These are phyloP conservation scores for Siphamia tubifer DNA, from an alignment of 2,113 vertebrate species.

Conservation along the genomic window DNA sequence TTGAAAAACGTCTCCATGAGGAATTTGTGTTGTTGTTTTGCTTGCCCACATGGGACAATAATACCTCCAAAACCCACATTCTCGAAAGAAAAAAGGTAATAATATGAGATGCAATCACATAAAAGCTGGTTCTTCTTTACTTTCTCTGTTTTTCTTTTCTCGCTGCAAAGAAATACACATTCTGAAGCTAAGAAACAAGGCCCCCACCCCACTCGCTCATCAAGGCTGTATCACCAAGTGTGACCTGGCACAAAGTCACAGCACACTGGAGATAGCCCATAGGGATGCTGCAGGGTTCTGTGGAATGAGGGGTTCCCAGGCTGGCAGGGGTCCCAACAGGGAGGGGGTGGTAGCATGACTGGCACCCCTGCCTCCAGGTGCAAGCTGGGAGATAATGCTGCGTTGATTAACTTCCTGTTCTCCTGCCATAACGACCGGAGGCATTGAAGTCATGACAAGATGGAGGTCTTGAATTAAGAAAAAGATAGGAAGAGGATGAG, in stretches of 20 bases:
- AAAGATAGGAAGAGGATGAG: slow-evolving; percentile 38
- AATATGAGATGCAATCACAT: slow-evolving; percentile 6
- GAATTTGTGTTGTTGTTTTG: slow-evolving; percentile 14
- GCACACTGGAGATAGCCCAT: slow-evolving; percentile 31
- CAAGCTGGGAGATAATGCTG: slow-evolving; percentile 71
- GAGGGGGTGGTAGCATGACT: slow-evolving; percentile 38
- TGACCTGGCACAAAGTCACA: slow-evolving; percentile 60
- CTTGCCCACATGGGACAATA: slow-evolving; percentile 38
- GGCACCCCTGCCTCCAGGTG: slow-evolving; percentile 71
- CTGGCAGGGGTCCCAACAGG: slow-evolving; percentile 62
- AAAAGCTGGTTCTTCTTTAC: background rate
- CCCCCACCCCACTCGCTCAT: slow-evolving; percentile 32
- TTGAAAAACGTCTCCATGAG: background rate
- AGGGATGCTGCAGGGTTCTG: slow-evolving; percentile 49
- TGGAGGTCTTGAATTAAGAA: slow-evolving; percentile 57
- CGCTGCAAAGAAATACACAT: background rate
- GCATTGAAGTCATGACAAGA: slow-evolving; percentile 58
- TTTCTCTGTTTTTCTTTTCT: background rate
- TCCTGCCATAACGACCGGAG: slow-evolving; percentile 71
- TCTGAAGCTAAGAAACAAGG: slow-evolving; percentile 4
- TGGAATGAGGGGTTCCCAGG: slow-evolving; percentile 56
- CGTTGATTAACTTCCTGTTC: slow-evolving; percentile 74
- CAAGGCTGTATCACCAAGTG: slow-evolving; percentile 36
- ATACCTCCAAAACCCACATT: background rate
- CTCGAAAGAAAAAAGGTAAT: slow-evolving; percentile 1